Evolutionary conservation across 2,113 vertebrate species (phyloP), one percentile per base, ranked within the genome.

Genomic region (Dunckerocampus dactyliophorus): DNA sequence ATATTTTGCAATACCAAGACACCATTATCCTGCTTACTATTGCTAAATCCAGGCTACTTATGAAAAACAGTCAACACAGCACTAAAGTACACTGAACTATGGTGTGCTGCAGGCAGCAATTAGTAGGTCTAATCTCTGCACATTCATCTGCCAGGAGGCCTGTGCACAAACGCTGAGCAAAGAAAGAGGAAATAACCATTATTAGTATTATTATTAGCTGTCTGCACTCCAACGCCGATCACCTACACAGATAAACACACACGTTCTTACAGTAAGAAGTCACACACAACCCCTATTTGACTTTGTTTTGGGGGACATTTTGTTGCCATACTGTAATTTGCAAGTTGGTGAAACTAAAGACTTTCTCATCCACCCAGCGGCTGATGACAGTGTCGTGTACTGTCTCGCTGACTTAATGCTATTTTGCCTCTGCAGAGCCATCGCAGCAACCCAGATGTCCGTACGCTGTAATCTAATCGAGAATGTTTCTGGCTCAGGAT

Each of bases 381-480:
- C 79, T 84, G 85, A 87, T 87, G 73, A 82, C 75, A 69, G 71
- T 82, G 77, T 78, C 9, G 84, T 72, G 76, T 82, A 68, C 77
- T 76, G 76, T 86, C 81, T 79, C 12, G 63, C 74, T 81, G 83
- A 82, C 75, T 85, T 82, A 82, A 83, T 85, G 82, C 82, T 83
- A 80, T 77, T 84, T 77, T 74, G 75, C 64, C 24, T 24, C 67
- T 69, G 79, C 76, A 83, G 69, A 84, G 74, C 66, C 71, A 73
- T 56, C n/a, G 76, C 76, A 65, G 77, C 55, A 47, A 72, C 80
- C 84, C 82, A 85, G 80, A 89, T 88, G 84, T 87, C 75, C 82
- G 72, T 72, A 75, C 73, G 77, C 56, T 76, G 85, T 88, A 87
- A 89, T 88, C 86, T 86, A 88, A 88, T 87, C 86, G 81, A 72